Percentiles rank a stretch among this genome's conserved stretches.
Conservation (phyloP, 2,888 invertebrate genomes). For the Dioctria rufipes region DNA sequence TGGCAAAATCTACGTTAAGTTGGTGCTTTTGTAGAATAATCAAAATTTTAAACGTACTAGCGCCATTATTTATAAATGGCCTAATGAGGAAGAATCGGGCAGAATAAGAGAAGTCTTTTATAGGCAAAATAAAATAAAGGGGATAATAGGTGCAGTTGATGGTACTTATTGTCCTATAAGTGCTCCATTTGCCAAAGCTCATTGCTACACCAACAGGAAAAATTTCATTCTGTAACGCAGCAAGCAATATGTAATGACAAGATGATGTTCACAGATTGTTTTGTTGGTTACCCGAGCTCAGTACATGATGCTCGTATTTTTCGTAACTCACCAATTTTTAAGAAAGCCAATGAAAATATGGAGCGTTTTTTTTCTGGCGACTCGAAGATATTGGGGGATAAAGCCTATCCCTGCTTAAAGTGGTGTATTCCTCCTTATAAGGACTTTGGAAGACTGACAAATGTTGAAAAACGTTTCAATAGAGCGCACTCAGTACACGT, state of each 20-base stretch:
- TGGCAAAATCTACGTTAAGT: conserved; percentile 12
- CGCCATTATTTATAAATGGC: conserved; percentile 1
- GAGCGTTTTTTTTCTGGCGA: background rate
- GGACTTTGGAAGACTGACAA: background rate
- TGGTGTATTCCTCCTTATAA: conserved; percentile 14
- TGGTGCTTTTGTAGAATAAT: conserved; percentile 7
- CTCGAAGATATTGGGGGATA: background rate
- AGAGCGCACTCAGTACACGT: background rate
- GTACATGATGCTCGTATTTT: conserved; percentile 6
- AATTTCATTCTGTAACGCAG: conserved; percentile 14
- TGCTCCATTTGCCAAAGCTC: background rate
- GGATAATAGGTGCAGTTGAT: conserved; percentile 9
- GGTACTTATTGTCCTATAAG: conserved; percentile 27
- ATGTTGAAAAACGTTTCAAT: background rate
- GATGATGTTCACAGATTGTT: conserved; percentile 21
- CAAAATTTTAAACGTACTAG: background rate
- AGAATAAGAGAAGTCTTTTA: background rate
- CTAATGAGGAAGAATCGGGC: background rate
- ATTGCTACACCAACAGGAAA: conserved; percentile 27
- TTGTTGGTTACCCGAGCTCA: conserved; percentile 5
- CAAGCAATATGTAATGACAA: conserved; percentile 28
- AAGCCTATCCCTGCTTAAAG: background rate
- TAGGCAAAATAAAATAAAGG: background rate
- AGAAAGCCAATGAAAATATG: background rate
- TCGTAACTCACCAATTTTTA: background rate